Evolutionary conservation across 37 sponge, comb jelly and placozoan species (phyloP), one percentile per base, ranked within the genome.

Genomic region (Spongilla lacustris): DNA sequence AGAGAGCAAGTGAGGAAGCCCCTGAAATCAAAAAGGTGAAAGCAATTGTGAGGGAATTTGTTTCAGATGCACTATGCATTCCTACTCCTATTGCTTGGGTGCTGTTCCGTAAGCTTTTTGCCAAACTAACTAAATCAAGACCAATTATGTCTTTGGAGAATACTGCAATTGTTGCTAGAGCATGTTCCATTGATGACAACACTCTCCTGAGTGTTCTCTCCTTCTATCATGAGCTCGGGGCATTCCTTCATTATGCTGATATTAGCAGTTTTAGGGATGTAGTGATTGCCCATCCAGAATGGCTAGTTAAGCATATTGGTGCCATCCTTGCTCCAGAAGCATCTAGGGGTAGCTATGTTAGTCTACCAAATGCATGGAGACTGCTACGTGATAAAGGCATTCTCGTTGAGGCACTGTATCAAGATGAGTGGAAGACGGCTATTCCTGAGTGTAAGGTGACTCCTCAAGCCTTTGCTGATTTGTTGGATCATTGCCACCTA

Each of bases 221-320:
- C 10, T 91, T 86, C 37, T 91, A 86, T 71, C 91, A 91, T 78
- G 84, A 91, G 21, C 84, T 86, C 4, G 91, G 83, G 36, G 84
- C 83, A 10, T 78, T 91, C 25, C 50, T 91, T 8, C 78, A 83
- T 74, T 91, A 87, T 71, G 24, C 23, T 33, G 10, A 91, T n/a
- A 78, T 91, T 26, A 29, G 30, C 2, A 82, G 73, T 0, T 27
- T 91, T 5, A 28, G 36, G 6, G 12, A 41, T 69, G 25, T 23
- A 36, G 83, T 91, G 27, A 78, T 91, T 66, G 50, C 77, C 74
- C 67, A 83, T n/a, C 91, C 91, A 2, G 77, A 83, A 33, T 86
- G 87, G 87, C 83, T 91, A 0, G 28, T 91, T 71, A 71, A 83
- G 25, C 68, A 78, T 46, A 30, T 91, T n/a, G 75, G 79, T 23